Evolutionary conservation across 1,140 invertebrate genomes (phyloP).

Genomic region (Mizuhopecten yessoensis): DNA sequence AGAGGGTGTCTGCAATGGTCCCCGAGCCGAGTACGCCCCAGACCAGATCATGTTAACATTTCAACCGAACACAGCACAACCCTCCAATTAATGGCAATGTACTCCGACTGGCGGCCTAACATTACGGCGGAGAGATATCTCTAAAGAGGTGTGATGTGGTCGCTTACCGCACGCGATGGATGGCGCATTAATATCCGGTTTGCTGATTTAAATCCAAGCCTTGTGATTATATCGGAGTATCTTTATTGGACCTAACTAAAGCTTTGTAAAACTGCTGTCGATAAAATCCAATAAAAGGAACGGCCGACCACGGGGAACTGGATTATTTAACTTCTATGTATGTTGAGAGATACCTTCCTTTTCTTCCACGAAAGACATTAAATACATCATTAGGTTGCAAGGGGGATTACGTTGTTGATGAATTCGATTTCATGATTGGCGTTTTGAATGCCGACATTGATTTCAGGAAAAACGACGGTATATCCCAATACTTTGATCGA

Average conservation of each 20-base stretch:
- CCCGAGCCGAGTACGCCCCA: not conserved
- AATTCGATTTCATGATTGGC: not conserved
- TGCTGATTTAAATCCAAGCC: not conserved
- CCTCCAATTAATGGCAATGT: not conserved
- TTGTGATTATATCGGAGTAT: constrained; percentile 22
- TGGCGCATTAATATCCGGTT: constrained; percentile 27
- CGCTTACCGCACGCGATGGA: not conserved
- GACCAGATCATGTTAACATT: not conserved
- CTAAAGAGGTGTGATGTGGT: constrained; percentile 23
- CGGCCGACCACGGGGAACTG: not conserved
- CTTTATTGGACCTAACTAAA: not conserved
- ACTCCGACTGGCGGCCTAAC: not conserved
- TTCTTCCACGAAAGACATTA: not conserved
- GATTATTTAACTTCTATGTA: not conserved
- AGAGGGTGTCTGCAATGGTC: not conserved
- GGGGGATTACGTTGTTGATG: not conserved
- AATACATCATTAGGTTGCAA: not conserved
- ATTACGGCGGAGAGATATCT: constrained; percentile 7
- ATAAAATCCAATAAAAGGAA: constrained; percentile 17
- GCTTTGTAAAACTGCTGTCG: not conserved
- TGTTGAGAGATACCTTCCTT: not conserved
- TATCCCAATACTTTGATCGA: not conserved
- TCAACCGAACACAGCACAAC: not conserved
- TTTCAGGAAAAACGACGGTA: not conserved
- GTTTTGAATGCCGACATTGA: not conserved